Conservation (phyloP, 2,797 vertebrate genomes). For the Sciaenops ocellatus region DNA sequence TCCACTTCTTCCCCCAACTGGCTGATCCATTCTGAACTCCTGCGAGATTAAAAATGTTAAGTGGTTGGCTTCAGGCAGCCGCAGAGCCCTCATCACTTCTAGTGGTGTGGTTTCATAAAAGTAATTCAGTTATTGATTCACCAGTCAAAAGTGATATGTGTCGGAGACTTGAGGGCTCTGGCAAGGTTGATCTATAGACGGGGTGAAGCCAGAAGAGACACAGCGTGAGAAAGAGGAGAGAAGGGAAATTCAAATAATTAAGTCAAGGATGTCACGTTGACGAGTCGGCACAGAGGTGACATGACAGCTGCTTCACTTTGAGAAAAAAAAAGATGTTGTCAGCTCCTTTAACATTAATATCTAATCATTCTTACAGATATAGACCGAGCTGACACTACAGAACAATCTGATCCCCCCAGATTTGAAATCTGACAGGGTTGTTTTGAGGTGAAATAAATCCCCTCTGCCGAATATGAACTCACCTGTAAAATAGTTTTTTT, state of each 20-base stretch:
- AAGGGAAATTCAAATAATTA: constrained; percentile 43
- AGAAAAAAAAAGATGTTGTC: constrained; percentile 20
- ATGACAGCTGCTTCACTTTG: constrained; percentile 40
- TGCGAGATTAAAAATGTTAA: constrained; percentile 80
- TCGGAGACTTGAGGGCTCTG: constrained; percentile 63
- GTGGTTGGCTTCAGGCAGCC: constrained; percentile 69
- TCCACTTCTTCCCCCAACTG: constrained; percentile 50
- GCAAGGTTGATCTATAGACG: constrained; percentile 60
- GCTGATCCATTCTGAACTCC: constrained; percentile 72
- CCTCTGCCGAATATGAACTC: constrained; percentile 31
- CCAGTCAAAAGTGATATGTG: constrained; percentile 79
- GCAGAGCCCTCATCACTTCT: constrained; percentile 68
- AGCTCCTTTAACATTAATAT: constrained; percentile 27
- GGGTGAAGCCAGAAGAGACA: constrained; percentile 53
- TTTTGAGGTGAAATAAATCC: constrained; percentile 14
- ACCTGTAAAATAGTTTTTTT: neutral
- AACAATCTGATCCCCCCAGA: constrained; percentile 11
- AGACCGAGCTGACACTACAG: constrained; percentile 15
- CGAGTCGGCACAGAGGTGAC: neutral
- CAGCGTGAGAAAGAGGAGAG: constrained; percentile 13
- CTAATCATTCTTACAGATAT: constrained; percentile 2
- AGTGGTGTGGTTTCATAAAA: constrained; percentile 78
- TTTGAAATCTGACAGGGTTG: constrained; percentile 15
- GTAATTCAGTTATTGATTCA: constrained; percentile 81
- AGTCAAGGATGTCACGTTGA: constrained; percentile 37